Evolutionary conservation across 1,140 invertebrate species (phyloP).

Genomic region (Drosophila micromelanica): DNA sequence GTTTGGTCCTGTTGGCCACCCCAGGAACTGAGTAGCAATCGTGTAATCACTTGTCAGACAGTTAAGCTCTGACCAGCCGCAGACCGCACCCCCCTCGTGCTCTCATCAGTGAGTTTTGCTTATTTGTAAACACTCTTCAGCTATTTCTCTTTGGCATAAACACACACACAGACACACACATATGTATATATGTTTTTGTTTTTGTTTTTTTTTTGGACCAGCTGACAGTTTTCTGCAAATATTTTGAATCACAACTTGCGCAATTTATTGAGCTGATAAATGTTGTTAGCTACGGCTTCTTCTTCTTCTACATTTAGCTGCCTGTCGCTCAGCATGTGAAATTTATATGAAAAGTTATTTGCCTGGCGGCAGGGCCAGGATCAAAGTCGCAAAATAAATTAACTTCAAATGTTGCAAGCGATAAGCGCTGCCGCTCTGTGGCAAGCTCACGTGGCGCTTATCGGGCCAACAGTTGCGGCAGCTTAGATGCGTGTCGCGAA

Average conservation of each 20-base stretch:
- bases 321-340: conserved; percentile 58
- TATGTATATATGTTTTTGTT: conserved; percentile 5
- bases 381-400: conserved; percentile 76
- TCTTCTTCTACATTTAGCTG: background rate
- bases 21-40: conserved; percentile 44
- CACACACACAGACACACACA: conserved; percentile 11
- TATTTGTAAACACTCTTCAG: conserved; percentile 74
- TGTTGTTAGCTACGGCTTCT: conserved; percentile 1
- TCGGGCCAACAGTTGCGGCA: conserved; percentile 29
- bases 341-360: conserved; percentile 76
- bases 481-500: conserved; percentile 33
- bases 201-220: conserved; percentile 7
- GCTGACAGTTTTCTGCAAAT: conserved; percentile 54
- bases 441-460: conserved; percentile 59
- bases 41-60: conserved; percentile 74
- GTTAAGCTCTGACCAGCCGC: conserved; percentile 59
- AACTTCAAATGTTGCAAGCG: conserved; percentile 59
- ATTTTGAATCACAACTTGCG: conserved; percentile 68
- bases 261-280: conserved; percentile 75
- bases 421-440: conserved; percentile 53
- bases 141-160: conserved; percentile 41
- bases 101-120: conserved; percentile 27
- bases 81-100: background rate
- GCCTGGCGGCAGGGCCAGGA: conserved; percentile 40
- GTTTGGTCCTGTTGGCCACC: conserved; percentile 3